Conservation (phyloP, 2,113 vertebrate species). For the Suricata suricatta region DNA sequence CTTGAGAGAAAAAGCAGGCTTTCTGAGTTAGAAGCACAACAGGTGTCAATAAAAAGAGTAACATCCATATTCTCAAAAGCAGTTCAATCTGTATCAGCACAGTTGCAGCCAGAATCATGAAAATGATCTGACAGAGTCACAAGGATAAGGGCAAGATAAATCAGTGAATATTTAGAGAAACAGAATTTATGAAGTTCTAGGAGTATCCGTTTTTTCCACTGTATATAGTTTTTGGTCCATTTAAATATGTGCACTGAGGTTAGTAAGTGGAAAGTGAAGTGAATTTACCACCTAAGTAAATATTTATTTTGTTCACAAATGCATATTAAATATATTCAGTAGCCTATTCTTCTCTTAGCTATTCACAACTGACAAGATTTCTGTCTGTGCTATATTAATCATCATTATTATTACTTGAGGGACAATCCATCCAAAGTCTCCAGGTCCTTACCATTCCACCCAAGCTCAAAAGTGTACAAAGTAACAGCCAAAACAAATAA, state of each 20-base stretch:
- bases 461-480: not conserved
- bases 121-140: not conserved
- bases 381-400: not conserved
- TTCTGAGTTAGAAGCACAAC: not conserved
- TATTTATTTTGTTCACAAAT: not conserved
- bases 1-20: not conserved
- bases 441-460: not conserved
- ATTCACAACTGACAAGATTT: not conserved
- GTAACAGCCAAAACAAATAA: not conserved
- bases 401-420: not conserved
- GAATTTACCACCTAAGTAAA: not conserved
- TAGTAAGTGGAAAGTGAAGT: not conserved
- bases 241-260: not conserved
- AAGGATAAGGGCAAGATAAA: not conserved
- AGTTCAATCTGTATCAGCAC: not conserved
- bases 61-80: not conserved
- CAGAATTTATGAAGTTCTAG: not conserved
- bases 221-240: not conserved
- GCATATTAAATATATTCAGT: not conserved
- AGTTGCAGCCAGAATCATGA: not conserved
- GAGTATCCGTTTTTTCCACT: not conserved
- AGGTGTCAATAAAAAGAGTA: not conserved
- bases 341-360: not conserved
- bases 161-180: conserved; percentile 2
- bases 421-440: not conserved